Conservation (phyloP, 2,888 invertebrate species). For the Euclidia mi region DNA sequence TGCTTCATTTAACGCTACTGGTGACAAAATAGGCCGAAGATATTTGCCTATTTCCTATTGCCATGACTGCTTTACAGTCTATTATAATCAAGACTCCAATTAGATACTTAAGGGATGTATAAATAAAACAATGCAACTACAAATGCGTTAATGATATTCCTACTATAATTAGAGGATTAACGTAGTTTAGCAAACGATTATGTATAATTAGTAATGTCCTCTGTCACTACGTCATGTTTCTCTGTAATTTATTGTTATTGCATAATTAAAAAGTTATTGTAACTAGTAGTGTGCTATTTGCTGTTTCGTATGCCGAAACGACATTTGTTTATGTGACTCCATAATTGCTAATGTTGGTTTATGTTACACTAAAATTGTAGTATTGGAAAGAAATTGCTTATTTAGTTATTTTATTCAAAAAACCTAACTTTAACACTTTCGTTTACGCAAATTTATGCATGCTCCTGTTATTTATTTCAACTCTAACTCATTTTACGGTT, state of each 20-base stretch:
- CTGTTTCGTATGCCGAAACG: conserved; percentile 1
- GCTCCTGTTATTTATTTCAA: no score
- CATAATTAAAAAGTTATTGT: conserved; percentile 26
- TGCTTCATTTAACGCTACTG: conserved; percentile 75
- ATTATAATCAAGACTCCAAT: conserved; percentile 42
- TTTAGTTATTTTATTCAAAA: no score
- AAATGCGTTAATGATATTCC: neutral
- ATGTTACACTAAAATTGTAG: neutral
- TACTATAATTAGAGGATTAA: conserved; percentile 33
- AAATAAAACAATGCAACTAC: conserved; percentile 7
- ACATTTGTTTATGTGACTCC: conserved; percentile 9
- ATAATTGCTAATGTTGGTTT: neutral
- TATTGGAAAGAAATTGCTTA: no score
- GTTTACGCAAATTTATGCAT: no score
- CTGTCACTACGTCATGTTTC: conserved; percentile 27
- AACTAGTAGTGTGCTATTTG: conserved; percentile 8
- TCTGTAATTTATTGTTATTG: conserved; percentile 41
- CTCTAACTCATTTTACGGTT: no score
- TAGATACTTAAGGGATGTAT: conserved; percentile 23
- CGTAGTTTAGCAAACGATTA: conserved; percentile 41
- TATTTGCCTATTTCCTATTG: conserved; percentile 61
- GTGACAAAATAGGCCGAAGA: conserved; percentile 68
- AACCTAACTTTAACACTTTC: no score
- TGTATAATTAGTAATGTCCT: conserved; percentile 25
- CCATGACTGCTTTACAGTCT: conserved; percentile 30